Evolutionary conservation across 2,797 vertebrate species (phyloP), one percentile per base, ranked within the genome.

Genomic region (Morus bassanus): DNA sequence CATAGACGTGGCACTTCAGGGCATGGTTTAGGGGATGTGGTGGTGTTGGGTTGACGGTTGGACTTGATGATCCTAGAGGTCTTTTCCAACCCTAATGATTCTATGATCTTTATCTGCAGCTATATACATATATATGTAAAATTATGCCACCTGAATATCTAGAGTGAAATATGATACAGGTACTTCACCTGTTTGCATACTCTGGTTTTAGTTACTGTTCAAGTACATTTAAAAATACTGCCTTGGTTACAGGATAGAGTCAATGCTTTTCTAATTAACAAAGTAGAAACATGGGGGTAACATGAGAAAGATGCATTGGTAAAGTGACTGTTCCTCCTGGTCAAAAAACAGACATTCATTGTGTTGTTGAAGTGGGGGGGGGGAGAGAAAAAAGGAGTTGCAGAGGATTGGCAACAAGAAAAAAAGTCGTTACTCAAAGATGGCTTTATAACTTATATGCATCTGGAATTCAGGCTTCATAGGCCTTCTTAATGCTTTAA

Each of bases 371-470:
- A 30, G 11, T 21, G 41, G 41, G 41, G 37, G 18, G 18, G 41
- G 41, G 41, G 37, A 45, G 18, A 45, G 15, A 30, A 39, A 72
- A 76, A 64, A 14, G 72, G 86, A 65, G 19, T 28, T 37, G 18
- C 17, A 91, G 37, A 69, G 16, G 33, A 77, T 45, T 84, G 39
- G 21, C 24, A 53, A 19, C 12, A 45, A 56, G 30, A 13, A 35
- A 59, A 30, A 48, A 61, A 81, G 4, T 8, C 19, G 27, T 53
- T 15, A 4, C 27, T 75, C 65, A 18, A 23, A 74, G 16, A 17
- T 18, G 45, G 39, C 68, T 60, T 48, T 4, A 1, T 46, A 85
- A 79, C 8, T 64, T 33, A 3, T 0, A 0, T 6, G 10, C 30
- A 45, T 11, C 21, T 75, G 63, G 41, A 92, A 54, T 79, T 75